Percentiles rank a stretch among this genome's conserved stretches.
These are phyloP conservation scores for Schizotus pectinicornis DNA, from an alignment of 2,888 invertebrate genomes.

Conservation along the genomic window DNA sequence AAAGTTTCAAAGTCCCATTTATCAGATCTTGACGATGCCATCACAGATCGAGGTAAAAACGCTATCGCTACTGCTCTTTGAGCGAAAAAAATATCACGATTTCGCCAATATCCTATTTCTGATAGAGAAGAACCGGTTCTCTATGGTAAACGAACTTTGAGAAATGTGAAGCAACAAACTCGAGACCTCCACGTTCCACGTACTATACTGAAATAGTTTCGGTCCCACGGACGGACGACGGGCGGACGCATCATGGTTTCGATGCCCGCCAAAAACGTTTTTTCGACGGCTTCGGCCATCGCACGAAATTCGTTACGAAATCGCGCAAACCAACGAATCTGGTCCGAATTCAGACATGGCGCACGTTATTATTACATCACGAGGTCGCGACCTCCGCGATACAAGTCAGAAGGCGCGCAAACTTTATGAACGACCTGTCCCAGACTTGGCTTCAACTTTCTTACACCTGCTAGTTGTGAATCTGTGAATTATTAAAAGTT, in stretches of 20 bases:
- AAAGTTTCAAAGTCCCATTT: no score
- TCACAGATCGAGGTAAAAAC: neutral
- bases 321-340: constrained; percentile 3
- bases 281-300: no score
- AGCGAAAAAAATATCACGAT: no score
- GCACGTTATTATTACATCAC: constrained; percentile 6
- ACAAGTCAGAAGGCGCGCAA: constrained; percentile 25
- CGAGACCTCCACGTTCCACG: constrained; percentile 7
- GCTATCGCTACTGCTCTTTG: no score
- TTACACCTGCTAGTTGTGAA: constrained; percentile 20
- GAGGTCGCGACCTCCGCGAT: constrained; percentile 22
- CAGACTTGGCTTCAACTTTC: constrained; percentile 32
- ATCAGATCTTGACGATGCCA: no score
- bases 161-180: constrained; percentile 20
- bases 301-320: constrained; percentile 4
- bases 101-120: constrained; percentile 18
- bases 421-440: constrained; percentile 36
- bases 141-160: constrained; percentile 25
- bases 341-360: constrained; percentile 2
- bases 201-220: constrained; percentile 9
- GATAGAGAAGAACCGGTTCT: constrained; percentile 21
- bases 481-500: constrained; percentile 15
- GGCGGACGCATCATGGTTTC: neutral
- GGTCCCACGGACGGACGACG: constrained; percentile 1
- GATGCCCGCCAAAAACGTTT: no score